Conservation (phyloP, 2,113 vertebrate species). For the Chlorodrepanis virens region DNA sequence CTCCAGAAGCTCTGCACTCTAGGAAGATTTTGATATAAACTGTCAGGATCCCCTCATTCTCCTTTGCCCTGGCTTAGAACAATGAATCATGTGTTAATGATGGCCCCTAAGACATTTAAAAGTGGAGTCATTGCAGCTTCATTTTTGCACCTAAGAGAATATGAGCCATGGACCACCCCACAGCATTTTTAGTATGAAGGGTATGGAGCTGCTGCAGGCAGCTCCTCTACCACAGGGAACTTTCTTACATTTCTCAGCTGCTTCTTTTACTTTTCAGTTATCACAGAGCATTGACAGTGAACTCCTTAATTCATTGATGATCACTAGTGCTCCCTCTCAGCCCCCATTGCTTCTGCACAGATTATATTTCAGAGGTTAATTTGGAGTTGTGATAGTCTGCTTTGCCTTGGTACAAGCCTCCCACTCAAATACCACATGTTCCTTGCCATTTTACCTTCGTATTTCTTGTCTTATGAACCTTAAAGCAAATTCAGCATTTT, state of each 20-base stretch:
- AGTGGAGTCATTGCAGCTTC: background rate
- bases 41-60: background rate
- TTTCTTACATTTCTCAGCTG: background rate
- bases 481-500: background rate
- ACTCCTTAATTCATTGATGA: background rate
- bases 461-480: background rate
- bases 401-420: background rate
- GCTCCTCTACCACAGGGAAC: background rate
- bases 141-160: background rate
- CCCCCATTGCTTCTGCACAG: rapidly evolving
- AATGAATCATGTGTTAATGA: background rate
- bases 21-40: background rate
- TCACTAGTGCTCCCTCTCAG: background rate
- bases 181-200: background rate
- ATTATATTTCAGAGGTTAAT: background rate
- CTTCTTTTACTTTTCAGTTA: background rate
- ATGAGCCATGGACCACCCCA: rapidly evolving
- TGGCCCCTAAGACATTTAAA: background rate
- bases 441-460: background rate
- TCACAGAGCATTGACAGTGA: background rate
- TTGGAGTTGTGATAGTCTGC: background rate
- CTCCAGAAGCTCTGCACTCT: background rate
- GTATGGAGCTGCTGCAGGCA: rapidly evolving
- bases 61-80: background rate
- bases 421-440: background rate